phyloP scores from a whole-genome alignment of 2,113 vertebrate species.

The Carassius gibelio region DNA sequence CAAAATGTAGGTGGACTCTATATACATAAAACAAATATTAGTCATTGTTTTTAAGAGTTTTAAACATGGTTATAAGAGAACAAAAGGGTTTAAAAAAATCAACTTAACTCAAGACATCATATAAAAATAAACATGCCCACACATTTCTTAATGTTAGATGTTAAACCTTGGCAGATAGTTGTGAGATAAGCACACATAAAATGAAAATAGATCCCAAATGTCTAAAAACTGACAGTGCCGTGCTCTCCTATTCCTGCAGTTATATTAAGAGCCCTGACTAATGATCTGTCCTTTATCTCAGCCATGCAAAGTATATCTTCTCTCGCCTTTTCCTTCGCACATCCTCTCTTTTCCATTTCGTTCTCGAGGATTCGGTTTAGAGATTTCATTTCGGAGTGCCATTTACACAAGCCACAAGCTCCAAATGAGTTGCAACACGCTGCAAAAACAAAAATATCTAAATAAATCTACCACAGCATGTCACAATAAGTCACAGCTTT shows the following conservation, averaged over 20 bases:
- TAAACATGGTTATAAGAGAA: not conserved
- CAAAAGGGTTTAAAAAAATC: not conserved
- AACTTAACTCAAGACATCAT: not conserved
- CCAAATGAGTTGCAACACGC: constrained; percentile 10
- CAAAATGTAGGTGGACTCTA: not conserved
- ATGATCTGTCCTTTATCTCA: constrained; percentile 48
- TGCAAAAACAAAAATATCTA: constrained; percentile 17
- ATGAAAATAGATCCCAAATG: constrained; percentile 20
- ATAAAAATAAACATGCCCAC: not conserved
- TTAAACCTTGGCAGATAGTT: not conserved
- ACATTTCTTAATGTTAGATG: not conserved
- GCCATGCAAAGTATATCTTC: constrained; percentile 29
- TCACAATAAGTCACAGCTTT: constrained; percentile 2
- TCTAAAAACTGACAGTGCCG: constrained; percentile 23
- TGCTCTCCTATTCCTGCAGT: constrained; percentile 11
- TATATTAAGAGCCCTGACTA: constrained; percentile 40
- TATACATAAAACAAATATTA: not conserved
- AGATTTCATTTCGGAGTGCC: not conserved
- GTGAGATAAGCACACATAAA: not conserved
- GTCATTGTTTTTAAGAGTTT: not conserved
- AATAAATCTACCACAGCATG: constrained; percentile 10
- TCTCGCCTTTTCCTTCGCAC: constrained; percentile 18
- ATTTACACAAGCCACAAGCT: constrained; percentile 11
- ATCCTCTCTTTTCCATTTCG: constrained; percentile 17
- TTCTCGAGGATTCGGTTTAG: not conserved